Base-by-base conservation (phyloP, 1,140 invertebrate species). In the Bombus confusus region DNA sequence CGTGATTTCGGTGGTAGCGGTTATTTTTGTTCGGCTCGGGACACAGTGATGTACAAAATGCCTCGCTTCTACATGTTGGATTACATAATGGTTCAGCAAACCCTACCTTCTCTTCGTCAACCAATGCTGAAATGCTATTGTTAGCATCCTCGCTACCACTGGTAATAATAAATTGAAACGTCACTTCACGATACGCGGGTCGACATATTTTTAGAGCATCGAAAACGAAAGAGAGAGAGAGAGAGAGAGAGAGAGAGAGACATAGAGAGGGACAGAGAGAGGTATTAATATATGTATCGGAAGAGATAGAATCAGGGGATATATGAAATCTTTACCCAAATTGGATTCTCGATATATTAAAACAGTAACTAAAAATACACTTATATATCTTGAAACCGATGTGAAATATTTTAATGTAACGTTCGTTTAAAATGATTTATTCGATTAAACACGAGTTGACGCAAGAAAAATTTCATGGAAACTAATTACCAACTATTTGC, bases 151-250 rank as follows among this genome's bases (percentile, higher is more conserved):
- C 89, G 91, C 88, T 74, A 86, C 37, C 87, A 92, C 90, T 91
- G 94, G 91, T 94, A 94, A 95, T 95, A 94, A 95, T 95, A 95
- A 94, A 94, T 92, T 90, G 88, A 92, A 93, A 93, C 91, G 88
- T 90, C 91, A 93, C 92, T 93, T 92, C 90, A 92, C 86, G 93
- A 94, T 94, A 94, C 93, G 90, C 94, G 89, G 94, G 94, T 95
- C 94, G 94, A 92, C 83, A 87, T 95, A 95, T 94, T 94, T 95
- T 94, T 94, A 93, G 94, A 76, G 28, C 71, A 57, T 83, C 83
- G 88, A 80, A 83, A 86, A 79, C 76, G 85, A 57, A 77, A 77
- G 78, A 52, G 82, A 85, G 57, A 88, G 86, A 86, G 81, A 18
- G 5, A 47, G 85, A 57, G 77, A 77, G 75, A 47, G 83, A 85